Evolutionary conservation across 2,888 invertebrate species (phyloP).

Genomic region (Pardosa pseudoannulata): DNA sequence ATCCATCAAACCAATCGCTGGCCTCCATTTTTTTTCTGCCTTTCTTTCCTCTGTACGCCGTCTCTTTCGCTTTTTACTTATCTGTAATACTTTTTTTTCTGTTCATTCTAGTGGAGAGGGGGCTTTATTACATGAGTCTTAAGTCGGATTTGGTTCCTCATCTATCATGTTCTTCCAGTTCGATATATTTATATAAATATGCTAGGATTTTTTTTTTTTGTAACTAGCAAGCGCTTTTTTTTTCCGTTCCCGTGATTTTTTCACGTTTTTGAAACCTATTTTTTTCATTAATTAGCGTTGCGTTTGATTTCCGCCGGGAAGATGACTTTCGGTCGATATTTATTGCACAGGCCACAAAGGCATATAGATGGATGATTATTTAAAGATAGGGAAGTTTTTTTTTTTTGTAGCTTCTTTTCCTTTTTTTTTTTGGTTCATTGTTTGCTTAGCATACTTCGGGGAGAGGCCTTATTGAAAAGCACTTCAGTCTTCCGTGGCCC

Average conservation of each 20-base stretch:
- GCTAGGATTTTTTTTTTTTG: constrained; percentile 18
- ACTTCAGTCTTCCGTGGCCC: too few relatives aligned
- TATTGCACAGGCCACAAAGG: not conserved
- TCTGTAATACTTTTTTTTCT: constrained; percentile 44
- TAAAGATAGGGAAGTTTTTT: too few relatives aligned
- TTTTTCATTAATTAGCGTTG: constrained; percentile 13
- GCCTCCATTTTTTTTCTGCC: constrained; percentile 61
- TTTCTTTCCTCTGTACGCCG: constrained; percentile 4
- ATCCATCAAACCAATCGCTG: constrained; percentile 71
- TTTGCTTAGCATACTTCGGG: too few relatives aligned
- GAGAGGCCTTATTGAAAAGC: too few relatives aligned
- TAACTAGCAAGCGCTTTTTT: constrained; percentile 8
- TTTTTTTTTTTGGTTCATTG: too few relatives aligned
- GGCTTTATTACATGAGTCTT: constrained; percentile 72
- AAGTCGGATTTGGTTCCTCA: constrained; percentile 69
- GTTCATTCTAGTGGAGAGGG: constrained; percentile 49
- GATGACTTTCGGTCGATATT: not conserved
- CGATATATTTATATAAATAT: constrained; percentile 72
- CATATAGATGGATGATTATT: not conserved
- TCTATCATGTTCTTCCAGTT: constrained; percentile 66
- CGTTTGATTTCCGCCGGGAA: not conserved
- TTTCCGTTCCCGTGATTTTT: not conserved
- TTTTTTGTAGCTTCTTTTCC: too few relatives aligned
- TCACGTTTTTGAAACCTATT: not conserved
- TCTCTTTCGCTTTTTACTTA: constrained; percentile 69